phyloP scores from a whole-genome alignment of 2,113 vertebrate species.

The Eolophus roseicapilla region DNA sequence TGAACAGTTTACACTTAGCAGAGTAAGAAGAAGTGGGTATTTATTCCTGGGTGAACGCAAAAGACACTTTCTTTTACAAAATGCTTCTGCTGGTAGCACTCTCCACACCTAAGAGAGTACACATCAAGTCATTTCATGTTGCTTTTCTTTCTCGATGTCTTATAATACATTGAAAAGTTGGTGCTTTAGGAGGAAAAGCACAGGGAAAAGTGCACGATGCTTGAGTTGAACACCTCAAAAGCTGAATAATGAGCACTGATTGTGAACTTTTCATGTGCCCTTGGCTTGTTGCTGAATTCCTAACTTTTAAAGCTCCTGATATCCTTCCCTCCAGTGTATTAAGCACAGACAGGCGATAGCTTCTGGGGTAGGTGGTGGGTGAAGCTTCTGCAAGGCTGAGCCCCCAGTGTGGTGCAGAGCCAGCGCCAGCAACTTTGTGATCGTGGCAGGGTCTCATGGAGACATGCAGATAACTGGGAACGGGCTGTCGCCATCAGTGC shows the following conservation, averaged over 20 bases:
- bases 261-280: not conserved
- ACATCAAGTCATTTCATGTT: not conserved
- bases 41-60: not conserved
- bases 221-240: not conserved
- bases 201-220: not conserved
- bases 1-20: not conserved
- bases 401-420: not conserved
- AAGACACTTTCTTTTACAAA: not conserved
- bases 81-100: not conserved
- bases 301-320: not conserved
- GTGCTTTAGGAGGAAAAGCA: not conserved
- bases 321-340: not conserved
- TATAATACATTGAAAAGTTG: not conserved
- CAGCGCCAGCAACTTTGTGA: rapidly evolving
- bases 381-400: not conserved
- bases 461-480: rapidly evolving
- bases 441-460: not conserved
- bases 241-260: not conserved
- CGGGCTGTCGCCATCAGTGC: not conserved
- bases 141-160: not conserved
- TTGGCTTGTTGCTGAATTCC: not conserved
- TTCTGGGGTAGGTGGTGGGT: not conserved
- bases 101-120: not conserved
- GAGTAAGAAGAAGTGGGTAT: not conserved
- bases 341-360: not conserved